Conservation (phyloP, 2,888 invertebrate genomes). For the Hoplodrina blanda region DNA sequence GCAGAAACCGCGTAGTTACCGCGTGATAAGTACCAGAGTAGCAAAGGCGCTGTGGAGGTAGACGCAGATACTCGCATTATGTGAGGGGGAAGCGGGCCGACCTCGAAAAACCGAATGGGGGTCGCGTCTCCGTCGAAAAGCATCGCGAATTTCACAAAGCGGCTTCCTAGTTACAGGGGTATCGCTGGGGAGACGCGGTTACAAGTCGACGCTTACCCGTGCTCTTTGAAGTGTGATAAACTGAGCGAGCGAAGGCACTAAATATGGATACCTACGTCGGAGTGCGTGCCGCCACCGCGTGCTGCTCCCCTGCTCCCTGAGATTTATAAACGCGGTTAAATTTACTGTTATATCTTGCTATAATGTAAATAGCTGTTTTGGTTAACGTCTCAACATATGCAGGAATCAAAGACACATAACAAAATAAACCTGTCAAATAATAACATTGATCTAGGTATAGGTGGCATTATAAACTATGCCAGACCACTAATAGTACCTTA, state of each 20-base stretch:
- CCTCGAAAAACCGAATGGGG: slow-evolving; percentile 89
- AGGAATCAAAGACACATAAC: slow-evolving; percentile 13
- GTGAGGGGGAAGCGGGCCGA: slow-evolving; percentile 78
- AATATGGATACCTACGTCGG: slow-evolving; percentile 80
- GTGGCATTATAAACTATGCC: background rate
- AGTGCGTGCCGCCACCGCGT: slow-evolving; percentile 76
- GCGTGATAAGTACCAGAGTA: slow-evolving; percentile 69
- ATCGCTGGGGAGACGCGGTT: slow-evolving; percentile 83
- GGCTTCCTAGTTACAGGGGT: slow-evolving; percentile 84
- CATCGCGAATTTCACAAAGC: slow-evolving; percentile 88
- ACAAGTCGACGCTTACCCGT: slow-evolving; percentile 81
- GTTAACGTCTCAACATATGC: slow-evolving; percentile 37
- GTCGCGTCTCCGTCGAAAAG: slow-evolving; percentile 82
- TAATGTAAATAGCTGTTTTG: slow-evolving; percentile 60
- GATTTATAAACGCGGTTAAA: slow-evolving; percentile 77
- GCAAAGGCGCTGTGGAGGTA: slow-evolving; percentile 67
- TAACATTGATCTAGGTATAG: background rate
- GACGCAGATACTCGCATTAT: slow-evolving; percentile 74
- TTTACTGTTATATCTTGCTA: slow-evolving; percentile 67
- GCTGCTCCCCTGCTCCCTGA: slow-evolving; percentile 71
- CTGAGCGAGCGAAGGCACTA: slow-evolving; percentile 79
- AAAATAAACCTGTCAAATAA: background rate
- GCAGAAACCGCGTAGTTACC: slow-evolving; percentile 79
- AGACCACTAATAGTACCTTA: background rate
- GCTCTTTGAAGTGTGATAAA: slow-evolving; percentile 89